These are phyloP conservation scores for Ferrisia virgata DNA, from an alignment of 2,888 invertebrate genomes.

Conservation along the genomic window DNA sequence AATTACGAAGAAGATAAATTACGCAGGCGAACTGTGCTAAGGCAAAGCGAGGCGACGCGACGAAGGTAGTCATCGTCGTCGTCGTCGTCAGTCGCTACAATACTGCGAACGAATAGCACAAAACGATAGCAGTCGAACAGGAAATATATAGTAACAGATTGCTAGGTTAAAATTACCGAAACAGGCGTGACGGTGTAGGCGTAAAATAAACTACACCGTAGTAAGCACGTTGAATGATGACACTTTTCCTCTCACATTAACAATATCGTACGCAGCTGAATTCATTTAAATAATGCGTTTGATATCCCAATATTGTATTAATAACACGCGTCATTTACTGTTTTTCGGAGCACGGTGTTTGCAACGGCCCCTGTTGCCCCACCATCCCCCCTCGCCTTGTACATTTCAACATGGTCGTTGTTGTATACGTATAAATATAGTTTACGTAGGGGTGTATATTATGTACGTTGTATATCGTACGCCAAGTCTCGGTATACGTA, in stretches of 20 bases:
- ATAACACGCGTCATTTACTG: constrained; percentile 39
- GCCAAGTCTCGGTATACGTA: too few species aligned
- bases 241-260: constrained; percentile 44
- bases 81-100: not conserved
- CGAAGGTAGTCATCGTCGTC: too few species aligned
- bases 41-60: too few species aligned
- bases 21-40: too few species aligned
- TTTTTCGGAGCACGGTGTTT: not conserved
- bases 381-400: too few species aligned
- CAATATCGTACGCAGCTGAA: constrained; percentile 37
- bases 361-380: too few species aligned
- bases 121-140: not conserved
- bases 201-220: constrained; percentile 35
- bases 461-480: too few species aligned
- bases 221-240: constrained; percentile 37
- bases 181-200: constrained; percentile 37
- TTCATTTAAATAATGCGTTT: constrained; percentile 43
- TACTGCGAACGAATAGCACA: not conserved
- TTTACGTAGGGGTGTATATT: too few species aligned
- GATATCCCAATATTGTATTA: constrained; percentile 39
- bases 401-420: too few species aligned
- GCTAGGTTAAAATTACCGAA: constrained; percentile 39
- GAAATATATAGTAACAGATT: constrained; percentile 41
- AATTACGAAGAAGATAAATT: not conserved
- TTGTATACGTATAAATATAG: too few species aligned